Conservation (phyloP, 2,888 invertebrate genomes). For the Dasysyrphus albostriatus region DNA sequence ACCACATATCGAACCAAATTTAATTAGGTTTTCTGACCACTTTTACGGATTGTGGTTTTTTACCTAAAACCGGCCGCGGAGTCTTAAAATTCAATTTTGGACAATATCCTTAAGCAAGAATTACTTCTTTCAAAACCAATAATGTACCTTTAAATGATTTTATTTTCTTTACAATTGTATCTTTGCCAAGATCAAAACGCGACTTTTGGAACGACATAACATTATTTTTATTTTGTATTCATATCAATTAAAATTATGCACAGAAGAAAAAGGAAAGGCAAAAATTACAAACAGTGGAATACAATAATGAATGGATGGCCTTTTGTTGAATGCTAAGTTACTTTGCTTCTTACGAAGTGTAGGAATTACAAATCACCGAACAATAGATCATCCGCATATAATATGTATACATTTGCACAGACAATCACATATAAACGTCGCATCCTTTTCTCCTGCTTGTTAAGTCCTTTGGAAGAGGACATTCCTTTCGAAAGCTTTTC, state of each 20-base stretch:
- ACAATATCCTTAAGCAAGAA: no score
- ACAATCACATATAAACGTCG: not conserved
- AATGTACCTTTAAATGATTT: no score
- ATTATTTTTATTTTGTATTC: no score
- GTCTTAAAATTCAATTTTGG: no score
- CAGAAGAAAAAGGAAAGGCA: not conserved
- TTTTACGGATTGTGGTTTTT: no score
- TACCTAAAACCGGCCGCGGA: no score
- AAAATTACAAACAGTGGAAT: not conserved
- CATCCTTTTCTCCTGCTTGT: not conserved
- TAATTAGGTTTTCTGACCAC: no score
- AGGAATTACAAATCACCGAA: constrained; percentile 45
- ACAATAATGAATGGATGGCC: constrained; percentile 7
- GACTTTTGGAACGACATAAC: no score
- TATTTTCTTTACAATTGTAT: no score
- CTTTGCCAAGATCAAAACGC: no score
- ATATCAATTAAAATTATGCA: not conserved
- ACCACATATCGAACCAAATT: no score
- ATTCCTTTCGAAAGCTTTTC: constrained; percentile 1
- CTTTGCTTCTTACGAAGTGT: constrained; percentile 9
- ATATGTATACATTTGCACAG: not conserved
- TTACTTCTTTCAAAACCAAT: no score
- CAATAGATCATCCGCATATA: constrained; percentile 39
- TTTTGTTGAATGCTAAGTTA: constrained; percentile 36
- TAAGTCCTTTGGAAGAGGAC: not conserved